Percentiles rank a stretch among this genome's conserved stretches.
phyloP scores from a whole-genome alignment of 2,888 invertebrate genomes.

The Lasius fuliginosus region DNA sequence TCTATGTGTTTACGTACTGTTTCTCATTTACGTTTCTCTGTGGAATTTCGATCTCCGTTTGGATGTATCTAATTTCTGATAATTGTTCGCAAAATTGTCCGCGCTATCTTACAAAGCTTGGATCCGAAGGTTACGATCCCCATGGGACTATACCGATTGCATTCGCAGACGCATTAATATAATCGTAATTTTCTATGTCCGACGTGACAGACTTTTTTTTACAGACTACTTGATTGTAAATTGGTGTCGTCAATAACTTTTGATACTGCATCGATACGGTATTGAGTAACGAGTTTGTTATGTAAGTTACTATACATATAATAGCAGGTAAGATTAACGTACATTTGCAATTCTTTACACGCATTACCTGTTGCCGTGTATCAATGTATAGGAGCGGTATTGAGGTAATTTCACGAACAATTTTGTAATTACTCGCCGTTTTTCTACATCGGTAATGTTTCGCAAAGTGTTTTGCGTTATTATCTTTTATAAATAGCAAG shows the following conservation, averaged over 20 bases:
- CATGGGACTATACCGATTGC: no score
- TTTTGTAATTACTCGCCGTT: not conserved
- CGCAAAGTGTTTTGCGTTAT: not conserved
- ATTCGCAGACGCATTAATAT: no score
- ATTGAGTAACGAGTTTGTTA: not conserved
- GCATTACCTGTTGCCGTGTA: not conserved
- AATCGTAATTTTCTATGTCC: no score
- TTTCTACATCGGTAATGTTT: not conserved
- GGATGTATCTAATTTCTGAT: no score
- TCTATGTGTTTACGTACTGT: not conserved
- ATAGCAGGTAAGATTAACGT: not conserved
- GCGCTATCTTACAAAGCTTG: no score
- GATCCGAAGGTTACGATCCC: no score
- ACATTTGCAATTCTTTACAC: not conserved
- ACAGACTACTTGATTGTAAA: not conserved
- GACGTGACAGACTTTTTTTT: not conserved
- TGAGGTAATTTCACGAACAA: not conserved
- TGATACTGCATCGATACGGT: not conserved
- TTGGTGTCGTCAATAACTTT: not conserved
- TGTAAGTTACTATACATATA: not conserved
- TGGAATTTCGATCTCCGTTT: not conserved
- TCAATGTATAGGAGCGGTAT: not conserved
- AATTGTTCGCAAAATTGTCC: no score
- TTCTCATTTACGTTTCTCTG: not conserved
- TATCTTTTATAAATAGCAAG: not conserved